Evolutionary conservation across 2,797 vertebrate genomes (phyloP).

Genomic region (Spondyliosoma cantharus): DNA sequence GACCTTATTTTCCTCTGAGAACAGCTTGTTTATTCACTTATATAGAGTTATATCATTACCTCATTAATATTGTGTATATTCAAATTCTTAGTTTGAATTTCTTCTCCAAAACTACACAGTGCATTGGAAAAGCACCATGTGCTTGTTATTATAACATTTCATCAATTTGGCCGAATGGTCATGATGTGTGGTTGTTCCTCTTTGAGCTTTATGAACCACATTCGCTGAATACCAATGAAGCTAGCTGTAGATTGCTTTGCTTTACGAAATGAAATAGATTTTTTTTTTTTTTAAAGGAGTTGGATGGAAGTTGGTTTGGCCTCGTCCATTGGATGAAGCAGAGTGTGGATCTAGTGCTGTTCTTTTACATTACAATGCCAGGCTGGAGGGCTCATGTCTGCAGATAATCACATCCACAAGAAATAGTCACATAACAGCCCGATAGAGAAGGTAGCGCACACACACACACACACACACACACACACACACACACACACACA

Average conservation of each 20-base stretch:
- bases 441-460: constrained; percentile 55
- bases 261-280: constrained; percentile 46
- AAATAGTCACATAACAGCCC: constrained; percentile 58
- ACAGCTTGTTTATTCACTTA: too few species aligned
- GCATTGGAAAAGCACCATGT: neutral
- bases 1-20: too few species aligned
- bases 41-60: too few species aligned
- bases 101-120: too few species aligned
- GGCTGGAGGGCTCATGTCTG: constrained; percentile 67
- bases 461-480: constrained; percentile 30
- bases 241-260: constrained; percentile 25
- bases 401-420: constrained; percentile 72
- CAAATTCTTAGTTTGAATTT: too few species aligned
- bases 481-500: constrained; percentile 2
- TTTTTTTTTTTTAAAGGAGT: constrained; percentile 42
- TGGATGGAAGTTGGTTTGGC: constrained; percentile 56
- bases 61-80: too few species aligned
- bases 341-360: constrained; percentile 55
- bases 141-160: neutral
- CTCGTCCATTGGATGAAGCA: constrained; percentile 33
- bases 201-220: neutral
- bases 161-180: neutral
- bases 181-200: neutral
- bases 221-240: constrained; percentile 14
- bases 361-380: constrained; percentile 59